Base-by-base conservation (phyloP, 2,888 invertebrate genomes). In the Acronicta leporina region DNA sequence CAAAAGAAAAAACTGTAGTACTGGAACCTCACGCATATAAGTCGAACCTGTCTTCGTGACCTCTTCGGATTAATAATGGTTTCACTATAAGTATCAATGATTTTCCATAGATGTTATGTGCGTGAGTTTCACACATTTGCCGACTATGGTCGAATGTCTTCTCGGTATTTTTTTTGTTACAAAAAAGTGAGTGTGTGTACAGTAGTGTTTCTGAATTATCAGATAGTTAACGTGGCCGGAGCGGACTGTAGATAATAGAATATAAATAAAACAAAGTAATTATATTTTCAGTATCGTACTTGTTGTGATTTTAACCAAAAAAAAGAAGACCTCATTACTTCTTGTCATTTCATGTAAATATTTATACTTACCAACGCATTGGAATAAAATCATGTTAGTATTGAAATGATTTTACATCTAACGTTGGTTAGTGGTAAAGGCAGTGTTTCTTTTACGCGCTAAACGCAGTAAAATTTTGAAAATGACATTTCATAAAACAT, bases 221-320 rank as follows among this genome's bases (percentile, higher is more conserved):
- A 49, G 41, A 58, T 63, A 77, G 70, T 63, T 51, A 47, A 53
- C 65, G 64, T 45, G 63, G 72, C 57, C 56, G 48, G 44, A 81
- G 87, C 84, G 85, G 85, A 86, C 86, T 87, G 83, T 91, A 91
- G 87, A 83, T 85, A 82, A 71, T 80, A 75, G 69, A 64, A 53
- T 70, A 70, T 73, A 75, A 75, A 71, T 78, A 81, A 81, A 75
- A 73, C 77, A 84, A 82, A 81, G 75, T 83, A 80, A 83, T 86
- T 87, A 88, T 90, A 89, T 91, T 91, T 90, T 90, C 88, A 88
- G 75, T 92, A 91, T 86, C 83, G 86, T 88, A 89, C 86, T 89
- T 88, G 85, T 90, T 92, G 94, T 94, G 93, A 94, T 94, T 91
- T 88, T 85, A 92, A 92, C 92, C 92, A 92, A 93, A 93, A 92